Evolutionary conservation across 2,797 vertebrate species (phyloP).

Genomic region (Sebastes baramenuke): DNA sequence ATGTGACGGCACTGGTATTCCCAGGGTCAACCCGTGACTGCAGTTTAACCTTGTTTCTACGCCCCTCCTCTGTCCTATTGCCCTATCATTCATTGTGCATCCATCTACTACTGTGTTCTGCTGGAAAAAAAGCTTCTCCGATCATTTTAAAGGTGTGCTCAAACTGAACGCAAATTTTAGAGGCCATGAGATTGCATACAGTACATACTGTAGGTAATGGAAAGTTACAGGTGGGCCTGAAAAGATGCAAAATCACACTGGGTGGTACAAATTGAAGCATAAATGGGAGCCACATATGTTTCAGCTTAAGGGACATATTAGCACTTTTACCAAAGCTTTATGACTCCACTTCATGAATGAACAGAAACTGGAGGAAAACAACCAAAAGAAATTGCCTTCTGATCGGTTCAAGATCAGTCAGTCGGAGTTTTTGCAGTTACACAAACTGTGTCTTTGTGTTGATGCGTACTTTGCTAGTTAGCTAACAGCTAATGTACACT

Average conservation of each 20-base stretch:
- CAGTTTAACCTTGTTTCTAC: slow-evolving; percentile 69
- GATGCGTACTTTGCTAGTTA: neutral
- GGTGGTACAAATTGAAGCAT: neutral
- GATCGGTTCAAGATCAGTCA: neutral
- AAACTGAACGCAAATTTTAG: neutral
- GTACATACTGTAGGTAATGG: too few relatives aligned
- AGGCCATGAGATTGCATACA: neutral
- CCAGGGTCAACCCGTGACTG: slow-evolving; percentile 57
- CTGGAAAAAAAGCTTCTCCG: neutral
- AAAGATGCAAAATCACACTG: neutral
- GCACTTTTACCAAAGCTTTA: neutral
- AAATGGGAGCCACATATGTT: neutral
- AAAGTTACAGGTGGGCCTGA: neutral
- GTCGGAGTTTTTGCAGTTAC: neutral
- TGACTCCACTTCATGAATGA: neutral
- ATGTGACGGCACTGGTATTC: slow-evolving; percentile 66
- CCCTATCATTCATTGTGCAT: slow-evolving; percentile 9
- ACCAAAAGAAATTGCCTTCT: neutral
- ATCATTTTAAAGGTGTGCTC: neutral
- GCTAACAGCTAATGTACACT: neutral
- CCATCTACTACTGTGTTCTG: slow-evolving; percentile 2
- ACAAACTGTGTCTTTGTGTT: neutral
- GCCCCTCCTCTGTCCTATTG: slow-evolving; percentile 35
- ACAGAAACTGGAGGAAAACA: neutral
- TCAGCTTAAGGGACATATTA: neutral